Conservation (phyloP, 53 echinoderm and acorn worm species). For the Apostichopus leukothele region DNA sequence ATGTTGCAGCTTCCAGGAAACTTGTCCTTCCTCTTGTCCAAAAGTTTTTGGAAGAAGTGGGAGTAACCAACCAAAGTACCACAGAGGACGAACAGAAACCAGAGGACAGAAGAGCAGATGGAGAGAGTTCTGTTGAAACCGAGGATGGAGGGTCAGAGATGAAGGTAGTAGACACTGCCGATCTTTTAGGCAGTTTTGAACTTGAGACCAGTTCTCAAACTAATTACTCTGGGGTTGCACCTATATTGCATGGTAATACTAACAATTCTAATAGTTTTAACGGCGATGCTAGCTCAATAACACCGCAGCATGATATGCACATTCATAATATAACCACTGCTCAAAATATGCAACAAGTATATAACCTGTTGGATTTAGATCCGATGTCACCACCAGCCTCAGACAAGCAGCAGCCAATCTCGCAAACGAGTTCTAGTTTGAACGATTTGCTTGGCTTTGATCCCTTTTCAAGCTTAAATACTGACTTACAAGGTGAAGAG, state of each 20-base stretch:
- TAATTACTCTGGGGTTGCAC: conserved; percentile 22
- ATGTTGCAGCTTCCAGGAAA: conserved; percentile 82
- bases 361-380: conserved; percentile 31
- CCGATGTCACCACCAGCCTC: background rate
- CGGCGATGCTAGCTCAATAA: conserved; percentile 1
- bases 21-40: conserved; percentile 73
- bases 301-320: conserved; percentile 24
- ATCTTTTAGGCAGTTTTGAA: conserved; percentile 39
- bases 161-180: conserved; percentile 50
- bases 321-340: background rate
- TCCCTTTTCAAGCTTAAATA: background rate
- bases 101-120: conserved; percentile 35
- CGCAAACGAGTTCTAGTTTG: background rate
- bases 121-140: background rate
- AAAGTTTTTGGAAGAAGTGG: conserved; percentile 54
- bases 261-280: conserved; percentile 43
- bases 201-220: background rate
- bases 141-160: conserved; percentile 35
- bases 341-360: conserved; percentile 21
- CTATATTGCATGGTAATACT: conserved; percentile 29
- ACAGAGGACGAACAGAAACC: background rate
- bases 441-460: conserved; percentile 34
- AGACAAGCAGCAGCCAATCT: background rate
- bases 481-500: background rate
- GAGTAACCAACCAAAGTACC: background rate